Evolutionary conservation across 2,113 vertebrate species (phyloP).

Genomic region (Ptilonorhynchus violaceus): DNA sequence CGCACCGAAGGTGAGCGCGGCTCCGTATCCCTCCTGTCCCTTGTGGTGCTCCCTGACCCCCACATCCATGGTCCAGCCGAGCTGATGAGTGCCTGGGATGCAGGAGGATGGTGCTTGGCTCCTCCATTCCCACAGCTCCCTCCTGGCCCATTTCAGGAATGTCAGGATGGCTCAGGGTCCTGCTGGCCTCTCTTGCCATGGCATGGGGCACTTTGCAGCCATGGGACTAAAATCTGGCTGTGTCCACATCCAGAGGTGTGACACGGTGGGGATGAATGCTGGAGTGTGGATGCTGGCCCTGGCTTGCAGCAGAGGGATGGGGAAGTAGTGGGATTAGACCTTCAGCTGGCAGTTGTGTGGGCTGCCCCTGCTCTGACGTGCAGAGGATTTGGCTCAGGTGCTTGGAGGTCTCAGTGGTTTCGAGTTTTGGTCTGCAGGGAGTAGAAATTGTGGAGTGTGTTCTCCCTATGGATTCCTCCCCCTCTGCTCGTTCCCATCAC

Average conservation of each 20-base stretch:
- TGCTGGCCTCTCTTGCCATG: neutral
- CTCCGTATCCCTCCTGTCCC: fast-evolving
- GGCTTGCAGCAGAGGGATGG: neutral
- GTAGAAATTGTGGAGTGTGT: neutral
- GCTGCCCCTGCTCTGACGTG: fast-evolving
- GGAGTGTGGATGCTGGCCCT: neutral
- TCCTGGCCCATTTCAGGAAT: fast-evolving
- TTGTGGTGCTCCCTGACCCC: fast-evolving
- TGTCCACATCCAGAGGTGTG: neutral
- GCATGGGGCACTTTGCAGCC: neutral
- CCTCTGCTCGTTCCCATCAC: neutral
- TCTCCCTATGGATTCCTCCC: neutral
- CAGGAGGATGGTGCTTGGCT: neutral
- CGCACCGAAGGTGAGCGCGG: conserved; percentile 84
- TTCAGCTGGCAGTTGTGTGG: neutral
- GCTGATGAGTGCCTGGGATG: fast-evolving
- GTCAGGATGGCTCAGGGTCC: neutral
- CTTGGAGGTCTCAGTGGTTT: neutral
- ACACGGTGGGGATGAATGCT: fast-evolving
- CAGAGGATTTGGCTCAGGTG: neutral
- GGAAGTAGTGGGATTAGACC: neutral
- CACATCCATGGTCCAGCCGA: fast-evolving
- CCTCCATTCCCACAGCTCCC: neutral
- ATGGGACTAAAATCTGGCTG: neutral
- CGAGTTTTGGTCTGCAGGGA: neutral